Percentiles rank a stretch among this genome's conserved stretches.
Conservation (phyloP, 2,113 vertebrate species). For the Epinephelus fuscoguttatus region DNA sequence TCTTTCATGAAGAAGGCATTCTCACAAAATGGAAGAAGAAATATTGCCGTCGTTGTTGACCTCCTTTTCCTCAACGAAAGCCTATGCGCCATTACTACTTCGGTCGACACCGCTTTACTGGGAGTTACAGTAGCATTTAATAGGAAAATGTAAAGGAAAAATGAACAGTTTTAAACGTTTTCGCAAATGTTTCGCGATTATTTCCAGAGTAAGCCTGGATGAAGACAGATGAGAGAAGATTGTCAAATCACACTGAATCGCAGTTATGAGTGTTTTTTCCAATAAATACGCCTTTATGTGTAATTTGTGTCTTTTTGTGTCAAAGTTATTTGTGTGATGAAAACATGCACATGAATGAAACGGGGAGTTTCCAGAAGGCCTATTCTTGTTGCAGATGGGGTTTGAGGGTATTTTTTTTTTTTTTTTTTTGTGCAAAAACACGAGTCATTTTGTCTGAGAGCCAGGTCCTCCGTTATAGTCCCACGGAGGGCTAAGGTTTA, state of each 20-base stretch:
- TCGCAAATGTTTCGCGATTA: not conserved
- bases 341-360: slow-evolving; percentile 20
- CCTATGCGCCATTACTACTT: slow-evolving; percentile 88
- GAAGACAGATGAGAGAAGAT: not conserved
- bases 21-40: slow-evolving; percentile 94
- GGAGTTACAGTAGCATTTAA: slow-evolving; percentile 69
- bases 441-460: not conserved
- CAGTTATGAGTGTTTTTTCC: slow-evolving; percentile 50
- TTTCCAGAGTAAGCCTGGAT: slow-evolving; percentile 22
- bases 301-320: slow-evolving; percentile 61
- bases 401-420: slow-evolving; percentile 15
- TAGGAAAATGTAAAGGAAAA: slow-evolving; percentile 14
- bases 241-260: slow-evolving; percentile 2
- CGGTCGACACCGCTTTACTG: slow-evolving; percentile 65
- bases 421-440: not conserved
- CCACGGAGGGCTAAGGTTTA: not conserved
- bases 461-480: not conserved
- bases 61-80: slow-evolving; percentile 87
- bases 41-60: slow-evolving; percentile 90
- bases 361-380: not conserved
- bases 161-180: slow-evolving; percentile 37
- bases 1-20: slow-evolving; percentile 90
- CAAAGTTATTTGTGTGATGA: slow-evolving; percentile 52
- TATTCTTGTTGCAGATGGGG: slow-evolving; percentile 6
- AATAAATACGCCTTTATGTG: slow-evolving; percentile 69